Base-by-base conservation (phyloP, 2,888 invertebrate genomes). In the Scelioninae gen. 2 region DNA sequence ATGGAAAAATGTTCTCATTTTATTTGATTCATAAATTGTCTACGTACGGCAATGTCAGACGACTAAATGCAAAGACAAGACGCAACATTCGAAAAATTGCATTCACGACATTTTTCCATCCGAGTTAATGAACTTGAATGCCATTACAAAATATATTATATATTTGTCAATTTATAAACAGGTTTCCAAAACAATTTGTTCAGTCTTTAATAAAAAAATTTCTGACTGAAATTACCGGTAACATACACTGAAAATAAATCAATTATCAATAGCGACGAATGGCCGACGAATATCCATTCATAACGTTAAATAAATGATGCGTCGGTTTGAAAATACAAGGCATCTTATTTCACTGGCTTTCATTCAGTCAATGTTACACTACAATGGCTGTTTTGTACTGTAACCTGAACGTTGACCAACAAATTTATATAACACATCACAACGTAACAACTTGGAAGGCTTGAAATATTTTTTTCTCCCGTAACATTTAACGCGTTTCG, bases 341-440 rank as follows among this genome's bases (percentile, higher is more conserved):
- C 55, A 55, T 53, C 39, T 39, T 10, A 13, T 35, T 60, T 22
- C 10, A 13, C 35, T 31, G 18, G 35, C 43, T 22, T 39, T 53
- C 22, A 57, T 57, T 48, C 11, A 6, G 7, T 13, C 13, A 41
- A 11, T n/a, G 25, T 57, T 57, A 50, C 64, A 46, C 31, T 16
- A 46, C 70, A 57, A 64, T 71, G 70, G 70, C 70, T 71, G 64
- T 4, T 55, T 50, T 53, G 46, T 43, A 25, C 3, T 31, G 50
- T 41, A 64, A 61, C 33, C 37, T 25, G 19, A 68, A 31, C 13
- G 11, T 50, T 16, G 7, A 16, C 37, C 50, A 45, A 67, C 35
- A 19, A 50, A 35, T 64, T 19, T 48, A n/a, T 58, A 3, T 13
- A 2, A 43, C 15, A n/a, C 19, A 39, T 13, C 16, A 50, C n/a